Base-by-base conservation (phyloP, 2,113 vertebrate genomes). In the Trematocara marginatum region DNA sequence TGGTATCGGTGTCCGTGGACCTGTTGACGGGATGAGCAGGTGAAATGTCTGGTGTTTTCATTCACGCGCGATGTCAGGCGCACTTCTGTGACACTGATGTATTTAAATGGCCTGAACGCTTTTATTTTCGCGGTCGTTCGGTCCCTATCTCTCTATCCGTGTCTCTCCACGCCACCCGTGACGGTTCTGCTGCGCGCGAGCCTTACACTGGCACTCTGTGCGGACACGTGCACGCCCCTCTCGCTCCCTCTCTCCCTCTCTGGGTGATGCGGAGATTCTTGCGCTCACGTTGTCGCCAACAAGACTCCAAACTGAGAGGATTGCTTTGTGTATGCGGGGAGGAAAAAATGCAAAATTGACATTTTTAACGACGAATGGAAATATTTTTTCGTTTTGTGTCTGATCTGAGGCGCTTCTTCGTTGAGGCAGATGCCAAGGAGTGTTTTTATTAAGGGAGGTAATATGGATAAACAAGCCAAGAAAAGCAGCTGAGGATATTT, bases 191-290 rank as follows among this genome's bases (percentile, higher is more conserved):
- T 87, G 93, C 80, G 94, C 94, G 94, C 93, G 90, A 91, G 94
- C 89, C 88, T 84, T 51, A n/a, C 71, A 76, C 71, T 82, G 54
- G 15, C 29, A 51, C 83, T 66, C 71, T 31, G 3, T 91, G 95
- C 92, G 92, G 95, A 96, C 93, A 95, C 92, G 84, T 92, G 91
- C 89, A 91, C 95, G 66, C 80, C 87, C 88, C 89, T 66, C 81
- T 45, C 81, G 6, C 74, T 49, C 84, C 42, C 84, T 61, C 66
- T n/a, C 85, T 47, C 85, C 42, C 20, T 64, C 42, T 42, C 35
- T 79, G 45, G 53, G 57, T 93, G 93, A 89, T 95, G 94, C 95
- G 47, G 88, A 95, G 90, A 95, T 95, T 96, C 94, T 93, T 94
- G 93, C 88, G 92, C 93, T 81, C 95, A 92, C 88, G 92, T 91